Conservation (phyloP, 2,113 vertebrate species). For the Pseudolaguvia tuberculata region DNA sequence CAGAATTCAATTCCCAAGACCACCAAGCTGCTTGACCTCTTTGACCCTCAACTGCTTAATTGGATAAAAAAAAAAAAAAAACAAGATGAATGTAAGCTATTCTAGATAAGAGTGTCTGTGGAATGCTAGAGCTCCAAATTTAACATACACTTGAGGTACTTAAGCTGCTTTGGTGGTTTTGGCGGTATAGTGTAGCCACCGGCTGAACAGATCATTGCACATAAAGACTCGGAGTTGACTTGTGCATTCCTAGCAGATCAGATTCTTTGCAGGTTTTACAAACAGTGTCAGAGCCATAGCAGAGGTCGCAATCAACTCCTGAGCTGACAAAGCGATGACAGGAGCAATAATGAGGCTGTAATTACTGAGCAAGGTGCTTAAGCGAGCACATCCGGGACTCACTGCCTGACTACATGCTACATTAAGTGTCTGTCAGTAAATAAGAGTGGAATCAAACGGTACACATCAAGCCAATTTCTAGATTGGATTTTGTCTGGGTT, state of each 20-base stretch:
- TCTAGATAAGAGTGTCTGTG: too few species aligned
- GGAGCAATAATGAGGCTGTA: constrained; percentile 49
- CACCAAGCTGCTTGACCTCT: too few species aligned
- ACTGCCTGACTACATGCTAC: constrained; percentile 33
- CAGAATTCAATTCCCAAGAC: too few species aligned
- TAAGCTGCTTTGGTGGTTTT: too few species aligned
- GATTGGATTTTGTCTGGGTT: constrained; percentile 44
- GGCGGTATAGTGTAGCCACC: background rate
- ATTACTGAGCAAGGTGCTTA: constrained; percentile 52
- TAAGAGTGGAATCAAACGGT: constrained; percentile 27
- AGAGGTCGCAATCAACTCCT: constrained; percentile 45
- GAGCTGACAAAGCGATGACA: constrained; percentile 45
- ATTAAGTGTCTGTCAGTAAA: constrained; percentile 41
- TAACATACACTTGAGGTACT: too few species aligned
- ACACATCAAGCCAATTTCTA: constrained; percentile 35
- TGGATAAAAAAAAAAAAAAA: too few species aligned
- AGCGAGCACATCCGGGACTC: constrained; percentile 32
- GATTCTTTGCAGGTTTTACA: constrained; percentile 11
- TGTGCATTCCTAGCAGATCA: constrained; percentile 6
- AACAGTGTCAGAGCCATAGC: constrained; percentile 36
- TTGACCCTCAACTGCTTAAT: too few species aligned
- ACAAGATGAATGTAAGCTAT: too few species aligned
- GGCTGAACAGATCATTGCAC: background rate
- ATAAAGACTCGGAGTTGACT: background rate
- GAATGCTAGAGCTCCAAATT: too few species aligned